Conservation (phyloP, 2,113 vertebrate genomes). For the Vulpes lagopus region DNA sequence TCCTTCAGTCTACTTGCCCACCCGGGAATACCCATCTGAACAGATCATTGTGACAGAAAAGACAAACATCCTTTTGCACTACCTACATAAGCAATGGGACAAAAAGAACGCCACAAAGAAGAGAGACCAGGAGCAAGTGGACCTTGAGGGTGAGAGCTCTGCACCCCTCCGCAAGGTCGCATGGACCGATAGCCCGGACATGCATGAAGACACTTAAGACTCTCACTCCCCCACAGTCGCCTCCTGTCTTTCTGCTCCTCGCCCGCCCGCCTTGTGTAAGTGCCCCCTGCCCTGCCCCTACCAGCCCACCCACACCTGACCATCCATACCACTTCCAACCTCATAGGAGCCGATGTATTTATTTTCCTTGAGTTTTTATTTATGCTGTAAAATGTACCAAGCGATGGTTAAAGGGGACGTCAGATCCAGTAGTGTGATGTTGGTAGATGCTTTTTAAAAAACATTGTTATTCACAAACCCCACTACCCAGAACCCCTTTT, state of each 20-base stretch:
- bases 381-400: conserved; percentile 81
- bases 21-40: conserved; percentile 97
- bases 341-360: conserved; percentile 88
- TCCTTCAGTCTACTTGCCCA: conserved; percentile 97
- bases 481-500: neutral
- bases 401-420: conserved; percentile 74
- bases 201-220: too few relatives aligned
- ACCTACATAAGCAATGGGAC: conserved; percentile 98
- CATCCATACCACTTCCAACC: conserved; percentile 84
- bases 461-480: neutral
- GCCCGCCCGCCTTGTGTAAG: too few relatives aligned
- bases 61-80: conserved; percentile 96
- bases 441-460: conserved; percentile 79
- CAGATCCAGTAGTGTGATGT: conserved; percentile 71
- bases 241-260: too few relatives aligned
- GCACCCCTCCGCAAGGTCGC: too few relatives aligned
- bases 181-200: too few relatives aligned
- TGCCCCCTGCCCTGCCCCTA: neutral
- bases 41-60: conserved; percentile 99
- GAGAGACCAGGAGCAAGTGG: neutral
- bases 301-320: conserved; percentile 42
- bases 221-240: too few relatives aligned
- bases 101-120: conserved; percentile 87
- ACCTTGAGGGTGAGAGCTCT: too few relatives aligned
- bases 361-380: conserved; percentile 88